Evolutionary conservation across 2,888 invertebrate species (phyloP).

Genomic region (Agriopis aurantiaria): DNA sequence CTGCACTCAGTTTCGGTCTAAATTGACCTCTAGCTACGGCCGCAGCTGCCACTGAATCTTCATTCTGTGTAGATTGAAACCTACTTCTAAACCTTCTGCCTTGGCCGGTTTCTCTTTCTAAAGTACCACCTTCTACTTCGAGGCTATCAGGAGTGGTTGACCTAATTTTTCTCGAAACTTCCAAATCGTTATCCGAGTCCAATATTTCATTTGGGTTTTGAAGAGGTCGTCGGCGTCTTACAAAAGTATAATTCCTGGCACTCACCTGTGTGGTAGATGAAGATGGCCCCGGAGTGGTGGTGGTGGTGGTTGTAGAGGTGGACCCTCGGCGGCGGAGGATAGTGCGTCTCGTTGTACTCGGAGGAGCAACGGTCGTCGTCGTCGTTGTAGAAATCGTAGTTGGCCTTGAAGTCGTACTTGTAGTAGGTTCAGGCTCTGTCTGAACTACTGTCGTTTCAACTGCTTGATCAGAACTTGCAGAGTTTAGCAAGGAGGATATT

Average conservation of each 20-base stretch:
- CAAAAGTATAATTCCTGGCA: slow-evolving; percentile 82
- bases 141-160: slow-evolving; percentile 82
- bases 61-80: slow-evolving; percentile 56
- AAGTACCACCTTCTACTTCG: slow-evolving; percentile 62
- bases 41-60: slow-evolving; percentile 75
- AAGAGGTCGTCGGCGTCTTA: slow-evolving; percentile 75
- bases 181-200: slow-evolving; percentile 66
- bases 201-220: slow-evolving; percentile 75
- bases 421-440: slow-evolving; percentile 59
- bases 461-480: slow-evolving; percentile 61
- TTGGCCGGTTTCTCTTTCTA: slow-evolving; percentile 49
- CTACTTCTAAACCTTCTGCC: slow-evolving; percentile 65
- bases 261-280: slow-evolving; percentile 83
- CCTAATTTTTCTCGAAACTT: slow-evolving; percentile 70
- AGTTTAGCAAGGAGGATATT: slow-evolving; percentile 78
- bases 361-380: slow-evolving; percentile 50
- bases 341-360: slow-evolving; percentile 57
- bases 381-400: slow-evolving; percentile 53
- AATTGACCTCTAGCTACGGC: slow-evolving; percentile 72
- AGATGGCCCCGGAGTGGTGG: slow-evolving; percentile 59
- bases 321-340: slow-evolving; percentile 66
- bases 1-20: slow-evolving; percentile 67
- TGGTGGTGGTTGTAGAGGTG: slow-evolving; percentile 57
- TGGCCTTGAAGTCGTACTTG: slow-evolving; percentile 59
- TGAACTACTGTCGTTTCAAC: slow-evolving; percentile 58